Conservation (phyloP, 2,113 vertebrate species). For the Macrotus californicus region DNA sequence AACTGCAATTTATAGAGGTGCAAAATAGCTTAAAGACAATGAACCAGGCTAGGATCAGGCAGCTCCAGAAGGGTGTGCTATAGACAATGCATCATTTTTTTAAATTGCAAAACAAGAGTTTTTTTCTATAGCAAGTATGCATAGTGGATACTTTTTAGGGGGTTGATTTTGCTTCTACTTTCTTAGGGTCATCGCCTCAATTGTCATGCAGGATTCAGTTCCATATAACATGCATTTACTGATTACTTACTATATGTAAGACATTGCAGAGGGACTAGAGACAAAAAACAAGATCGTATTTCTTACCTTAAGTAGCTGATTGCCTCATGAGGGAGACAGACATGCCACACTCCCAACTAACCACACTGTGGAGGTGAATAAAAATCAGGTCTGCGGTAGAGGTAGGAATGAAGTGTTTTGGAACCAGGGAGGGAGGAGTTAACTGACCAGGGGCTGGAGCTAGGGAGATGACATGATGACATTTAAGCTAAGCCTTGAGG, state of each 20-base stretch:
- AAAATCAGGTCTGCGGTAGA: not conserved
- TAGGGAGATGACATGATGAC: not conserved
- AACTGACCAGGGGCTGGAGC: not conserved
- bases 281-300: not conserved
- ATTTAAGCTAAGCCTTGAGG: constrained; percentile 33
- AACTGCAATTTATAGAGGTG: constrained; percentile 1
- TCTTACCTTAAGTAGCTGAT: not conserved
- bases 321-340: not conserved
- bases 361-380: not conserved
- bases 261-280: not conserved
- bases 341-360: not conserved
- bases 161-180: constrained; percentile 33
- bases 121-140: not conserved
- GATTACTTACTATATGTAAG: constrained; percentile 17
- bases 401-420: not conserved
- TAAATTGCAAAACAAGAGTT: not conserved
- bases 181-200: constrained; percentile 31
- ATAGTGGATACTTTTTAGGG: not conserved
- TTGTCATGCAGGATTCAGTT: constrained; percentile 45
- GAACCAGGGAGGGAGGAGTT: constrained; percentile 9
- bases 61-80: not conserved
- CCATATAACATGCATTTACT: constrained; percentile 16
- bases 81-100: not conserved
- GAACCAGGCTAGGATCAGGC: not conserved
- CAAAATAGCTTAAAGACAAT: constrained; percentile 15